These are phyloP conservation scores for Camelus dromedarius DNA, from an alignment of 2,113 vertebrate species.

Conservation along the genomic window DNA sequence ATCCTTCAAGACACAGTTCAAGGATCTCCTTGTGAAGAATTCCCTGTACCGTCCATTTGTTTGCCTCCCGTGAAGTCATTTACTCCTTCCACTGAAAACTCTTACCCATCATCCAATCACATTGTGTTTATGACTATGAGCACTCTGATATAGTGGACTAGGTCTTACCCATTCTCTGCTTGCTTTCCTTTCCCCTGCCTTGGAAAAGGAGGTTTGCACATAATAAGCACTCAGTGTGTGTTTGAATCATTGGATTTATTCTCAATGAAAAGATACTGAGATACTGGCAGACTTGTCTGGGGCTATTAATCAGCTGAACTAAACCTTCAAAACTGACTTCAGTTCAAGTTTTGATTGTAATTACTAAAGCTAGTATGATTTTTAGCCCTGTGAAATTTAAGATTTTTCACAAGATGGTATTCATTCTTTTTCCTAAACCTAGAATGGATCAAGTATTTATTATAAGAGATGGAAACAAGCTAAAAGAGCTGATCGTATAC, in stretches of 20 bases:
- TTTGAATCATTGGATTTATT: conserved; percentile 26
- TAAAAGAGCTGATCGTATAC: conserved; percentile 34
- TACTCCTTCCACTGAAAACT: neutral
- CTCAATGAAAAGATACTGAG: neutral
- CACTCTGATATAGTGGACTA: neutral
- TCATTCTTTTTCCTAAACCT: neutral
- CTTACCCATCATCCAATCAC: neutral
- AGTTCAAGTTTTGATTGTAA: neutral
- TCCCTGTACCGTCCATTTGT: neutral
- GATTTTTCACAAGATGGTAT: neutral
- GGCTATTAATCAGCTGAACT: conserved; percentile 22
- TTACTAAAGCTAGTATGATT: conserved; percentile 18
- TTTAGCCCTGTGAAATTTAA: conserved; percentile 27
- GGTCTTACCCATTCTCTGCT: neutral
- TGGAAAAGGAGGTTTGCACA: neutral
- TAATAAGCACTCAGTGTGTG: neutral
- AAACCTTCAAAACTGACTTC: conserved; percentile 28
- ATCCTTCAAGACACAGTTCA: conserved; percentile 13
- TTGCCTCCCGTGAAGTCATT: neutral
- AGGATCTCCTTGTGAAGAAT: conserved; percentile 15
- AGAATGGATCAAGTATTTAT: neutral
- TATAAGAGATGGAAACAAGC: conserved; percentile 53
- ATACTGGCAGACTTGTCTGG: neutral
- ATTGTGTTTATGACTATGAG: neutral
- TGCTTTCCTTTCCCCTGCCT: neutral